Evolutionary conservation across 2,888 invertebrate genomes (phyloP).

Genomic region (Morinoia aosen): DNA sequence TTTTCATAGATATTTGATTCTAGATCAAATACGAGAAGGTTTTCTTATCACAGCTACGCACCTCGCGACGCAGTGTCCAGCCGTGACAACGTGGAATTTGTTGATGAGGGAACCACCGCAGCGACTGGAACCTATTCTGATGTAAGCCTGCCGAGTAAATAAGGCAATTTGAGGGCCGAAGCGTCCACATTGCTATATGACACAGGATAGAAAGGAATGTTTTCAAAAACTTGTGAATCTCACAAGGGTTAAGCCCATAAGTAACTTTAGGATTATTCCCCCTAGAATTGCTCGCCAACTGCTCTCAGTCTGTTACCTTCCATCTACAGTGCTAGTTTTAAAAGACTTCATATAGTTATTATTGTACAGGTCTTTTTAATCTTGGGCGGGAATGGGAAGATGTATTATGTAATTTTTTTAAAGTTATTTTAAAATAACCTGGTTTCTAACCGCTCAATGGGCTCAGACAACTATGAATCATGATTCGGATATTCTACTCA

Average conservation of each 20-base stretch:
- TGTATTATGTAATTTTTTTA: neutral
- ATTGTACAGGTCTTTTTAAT: neutral
- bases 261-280: neutral
- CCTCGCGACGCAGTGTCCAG: conserved; percentile 92
- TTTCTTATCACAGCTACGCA: conserved; percentile 10
- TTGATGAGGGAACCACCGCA: conserved; percentile 94
- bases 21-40: neutral
- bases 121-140: conserved; percentile 92
- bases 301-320: neutral
- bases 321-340: neutral
- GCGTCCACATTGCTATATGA: neutral
- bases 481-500: neutral
- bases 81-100: conserved; percentile 91
- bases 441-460: neutral
- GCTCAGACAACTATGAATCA: neutral
- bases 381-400: neutral
- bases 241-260: neutral
- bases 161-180: neutral
- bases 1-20: neutral
- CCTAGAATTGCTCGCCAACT: neutral
- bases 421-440: neutral
- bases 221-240: neutral
- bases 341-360: too few species aligned
- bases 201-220: neutral
- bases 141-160: conserved; percentile 78